Evolutionary conservation across 2,888 invertebrate genomes (phyloP), one percentile per base, ranked within the genome.

Genomic region (Parelbella ahira): DNA sequence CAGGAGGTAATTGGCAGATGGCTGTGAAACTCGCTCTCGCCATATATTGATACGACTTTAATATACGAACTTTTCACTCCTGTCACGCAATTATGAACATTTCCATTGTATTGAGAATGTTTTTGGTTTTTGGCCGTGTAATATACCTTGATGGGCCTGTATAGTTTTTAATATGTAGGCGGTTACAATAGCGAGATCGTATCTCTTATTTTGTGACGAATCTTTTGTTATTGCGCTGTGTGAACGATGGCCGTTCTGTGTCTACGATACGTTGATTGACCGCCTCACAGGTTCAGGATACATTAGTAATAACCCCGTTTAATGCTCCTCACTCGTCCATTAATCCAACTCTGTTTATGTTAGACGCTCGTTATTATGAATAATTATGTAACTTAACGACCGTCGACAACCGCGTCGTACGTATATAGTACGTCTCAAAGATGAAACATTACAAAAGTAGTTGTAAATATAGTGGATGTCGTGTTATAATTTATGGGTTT

Each of bases 361-460:
- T 69, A 56, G 64, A 63, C 64, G 68, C 56, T 68, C 67, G 64
- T 75, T 70, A 76, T 78, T 71, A 73, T 73, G 68, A 74, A 72
- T 79, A 78, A 75, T 80, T 75, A 80, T 68, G 66, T 74, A 67
- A 66, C 72, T 68, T 70, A 55, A 72, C 68, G 71, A 71, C 63
- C 56, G 61, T 60, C 64, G 65, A 63, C 68, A 66, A 68, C 72
- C 69, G 54, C 68, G 56, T 54, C 64, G 59, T 39, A 25, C 38
- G 19, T 29, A 15, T 4, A 4, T 15, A 3, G n/a, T n/a, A 37
- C 61, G 58, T 66, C 58, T 64, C 60, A 64, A 68, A 69, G n/a
- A 66, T 68, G 71, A 67, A 71, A 69, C 54, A 67, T 65, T 58
- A 60, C 54, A 58, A 57, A 68, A 63, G 65, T 63, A 58, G 54